Percentiles rank a stretch among this genome's conserved stretches.
Evolutionary conservation across 2,797 vertebrate species (phyloP).

Genomic region (Spatula clypeata): DNA sequence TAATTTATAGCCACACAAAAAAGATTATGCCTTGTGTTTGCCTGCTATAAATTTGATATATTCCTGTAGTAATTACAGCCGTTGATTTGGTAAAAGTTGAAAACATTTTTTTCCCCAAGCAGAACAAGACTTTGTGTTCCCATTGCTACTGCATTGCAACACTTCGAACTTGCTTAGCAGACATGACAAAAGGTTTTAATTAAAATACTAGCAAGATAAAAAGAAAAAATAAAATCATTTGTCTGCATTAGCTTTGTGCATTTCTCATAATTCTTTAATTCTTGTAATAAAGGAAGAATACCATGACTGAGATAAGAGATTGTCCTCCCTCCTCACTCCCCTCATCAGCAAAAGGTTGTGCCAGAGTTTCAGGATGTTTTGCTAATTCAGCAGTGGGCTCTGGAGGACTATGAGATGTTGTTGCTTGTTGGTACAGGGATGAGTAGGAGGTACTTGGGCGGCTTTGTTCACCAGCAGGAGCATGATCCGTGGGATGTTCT

Average conservation of each 20-base stretch:
- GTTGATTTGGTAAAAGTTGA: conserved; percentile 76
- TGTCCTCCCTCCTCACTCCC: not conserved
- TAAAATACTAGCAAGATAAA: conserved; percentile 79
- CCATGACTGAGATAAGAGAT: conserved; percentile 48
- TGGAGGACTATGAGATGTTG: not conserved
- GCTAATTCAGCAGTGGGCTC: not conserved
- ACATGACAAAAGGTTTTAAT: conserved; percentile 83
- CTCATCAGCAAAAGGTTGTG: not conserved
- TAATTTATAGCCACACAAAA: conserved; percentile 65
- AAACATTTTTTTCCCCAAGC: conserved; percentile 62
- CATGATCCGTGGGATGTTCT: not conserved
- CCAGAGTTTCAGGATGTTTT: conserved; percentile 20
- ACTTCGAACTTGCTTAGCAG: conserved; percentile 79
- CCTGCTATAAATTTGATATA: conserved; percentile 81
- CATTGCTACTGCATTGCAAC: conserved; percentile 50
- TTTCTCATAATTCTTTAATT: conserved; percentile 74
- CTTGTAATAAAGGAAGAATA: conserved; percentile 66
- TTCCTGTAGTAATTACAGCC: conserved; percentile 75
- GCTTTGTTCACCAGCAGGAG: conserved; percentile 12
- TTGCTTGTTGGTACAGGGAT: not conserved
- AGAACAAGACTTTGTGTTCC: conserved; percentile 44
- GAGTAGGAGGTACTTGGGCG: not conserved
- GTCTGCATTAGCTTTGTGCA: conserved; percentile 69
- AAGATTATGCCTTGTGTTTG: conserved; percentile 69
- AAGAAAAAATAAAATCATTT: conserved; percentile 69